Percentiles rank a stretch among this genome's conserved stretches.
These are phyloP conservation scores for Patella depressa DNA, from an alignment of 2,888 invertebrate genomes.

Conservation along the genomic window DNA sequence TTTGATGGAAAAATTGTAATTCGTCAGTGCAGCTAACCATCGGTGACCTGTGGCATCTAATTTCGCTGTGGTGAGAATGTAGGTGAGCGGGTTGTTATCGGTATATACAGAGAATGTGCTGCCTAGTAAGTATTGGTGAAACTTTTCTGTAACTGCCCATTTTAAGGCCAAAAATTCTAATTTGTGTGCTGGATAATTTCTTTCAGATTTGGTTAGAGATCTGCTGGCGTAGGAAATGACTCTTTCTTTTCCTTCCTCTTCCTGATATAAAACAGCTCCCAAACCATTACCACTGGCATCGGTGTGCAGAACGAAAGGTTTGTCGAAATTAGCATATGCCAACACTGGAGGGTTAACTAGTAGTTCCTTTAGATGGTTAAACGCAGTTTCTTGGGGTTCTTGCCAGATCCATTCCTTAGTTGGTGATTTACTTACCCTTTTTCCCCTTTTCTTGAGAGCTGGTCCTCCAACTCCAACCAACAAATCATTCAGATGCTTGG, in stretches of 20 bases:
- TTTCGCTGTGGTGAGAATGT: no score
- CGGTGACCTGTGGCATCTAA: no score
- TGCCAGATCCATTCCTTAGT: slow-evolving; percentile 5
- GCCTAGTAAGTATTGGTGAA: slow-evolving; percentile 29
- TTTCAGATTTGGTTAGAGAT: neutral
- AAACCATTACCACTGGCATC: slow-evolving; percentile 20
- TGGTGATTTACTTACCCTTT: slow-evolving; percentile 17
- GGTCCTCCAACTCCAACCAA: no score
- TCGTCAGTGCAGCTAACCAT: no score
- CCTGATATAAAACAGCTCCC: slow-evolving; percentile 23
- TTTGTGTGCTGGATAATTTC: slow-evolving; percentile 20
- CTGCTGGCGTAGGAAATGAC: slow-evolving; percentile 17
- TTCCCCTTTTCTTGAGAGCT: neutral
- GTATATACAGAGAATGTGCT: slow-evolving; percentile 27
- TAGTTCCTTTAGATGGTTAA: slow-evolving; percentile 18
- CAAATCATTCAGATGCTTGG: no score
- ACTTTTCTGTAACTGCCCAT: slow-evolving; percentile 39
- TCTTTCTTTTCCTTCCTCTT: slow-evolving; percentile 10
- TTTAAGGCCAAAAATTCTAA: slow-evolving; percentile 3
- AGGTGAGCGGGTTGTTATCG: slow-evolving; percentile 26
- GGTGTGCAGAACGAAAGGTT: slow-evolving; percentile 24
- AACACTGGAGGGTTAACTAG: slow-evolving; percentile 21
- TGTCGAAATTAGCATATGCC: slow-evolving; percentile 16
- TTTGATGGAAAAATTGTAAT: no score
- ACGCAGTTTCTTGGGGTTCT: slow-evolving; percentile 13